These are phyloP conservation scores for Rhingia rostrata DNA, from an alignment of 2,888 invertebrate species.

Conservation along the genomic window DNA sequence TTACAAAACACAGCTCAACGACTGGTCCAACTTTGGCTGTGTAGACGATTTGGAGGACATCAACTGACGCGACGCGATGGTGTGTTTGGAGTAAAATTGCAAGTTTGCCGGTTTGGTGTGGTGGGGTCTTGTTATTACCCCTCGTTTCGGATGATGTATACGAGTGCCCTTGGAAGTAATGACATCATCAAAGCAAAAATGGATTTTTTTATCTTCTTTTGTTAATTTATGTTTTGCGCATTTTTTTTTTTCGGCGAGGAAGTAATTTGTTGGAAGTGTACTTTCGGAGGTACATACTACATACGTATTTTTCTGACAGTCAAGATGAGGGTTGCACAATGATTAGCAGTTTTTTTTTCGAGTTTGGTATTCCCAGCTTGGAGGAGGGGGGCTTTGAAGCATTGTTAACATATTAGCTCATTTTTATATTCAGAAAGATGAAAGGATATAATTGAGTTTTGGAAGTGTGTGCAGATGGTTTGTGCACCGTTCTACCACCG, in stretches of 20 bases:
- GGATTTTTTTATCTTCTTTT: conserved; percentile 7
- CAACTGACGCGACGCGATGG: not conserved
- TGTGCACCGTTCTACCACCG: too few species aligned
- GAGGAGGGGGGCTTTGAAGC: conserved; percentile 5
- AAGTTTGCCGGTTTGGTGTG: conserved; percentile 41
- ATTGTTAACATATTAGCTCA: not conserved
- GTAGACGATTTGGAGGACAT: not conserved
- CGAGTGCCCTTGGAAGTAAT: conserved; percentile 40
- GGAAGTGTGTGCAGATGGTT: too few species aligned
- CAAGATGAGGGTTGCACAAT: conserved; percentile 64
- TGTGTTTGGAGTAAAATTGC: conserved; percentile 33
- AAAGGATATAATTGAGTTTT: too few species aligned
- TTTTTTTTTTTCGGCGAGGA: conserved; percentile 32
- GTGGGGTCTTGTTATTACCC: conserved; percentile 18
- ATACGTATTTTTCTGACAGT: conserved; percentile 59
- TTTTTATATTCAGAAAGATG: not conserved
- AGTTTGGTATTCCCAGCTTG: not conserved
- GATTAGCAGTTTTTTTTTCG: conserved; percentile 15
- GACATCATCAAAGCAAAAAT: conserved; percentile 60
- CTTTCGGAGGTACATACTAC: conserved; percentile 21
- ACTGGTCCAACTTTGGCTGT: conserved; percentile 8
- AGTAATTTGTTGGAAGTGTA: conserved; percentile 47
- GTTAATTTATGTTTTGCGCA: conserved; percentile 23
- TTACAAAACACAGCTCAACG: conserved; percentile 22
- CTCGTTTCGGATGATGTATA: conserved; percentile 14